These are phyloP conservation scores for Spicauda simplicius DNA, from an alignment of 2,888 invertebrate genomes.

Conservation along the genomic window DNA sequence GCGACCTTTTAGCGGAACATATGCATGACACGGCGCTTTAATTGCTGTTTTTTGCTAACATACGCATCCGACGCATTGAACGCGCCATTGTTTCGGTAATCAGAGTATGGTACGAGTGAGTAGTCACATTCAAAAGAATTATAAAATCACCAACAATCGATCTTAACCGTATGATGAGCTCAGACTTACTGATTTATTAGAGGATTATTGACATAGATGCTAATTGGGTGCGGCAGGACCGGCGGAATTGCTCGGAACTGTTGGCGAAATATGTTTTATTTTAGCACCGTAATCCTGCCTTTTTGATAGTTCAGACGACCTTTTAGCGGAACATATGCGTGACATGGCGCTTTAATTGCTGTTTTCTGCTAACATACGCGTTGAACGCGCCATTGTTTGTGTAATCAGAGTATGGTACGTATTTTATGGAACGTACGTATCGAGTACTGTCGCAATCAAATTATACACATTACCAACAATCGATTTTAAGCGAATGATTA, in stretches of 20 bases:
- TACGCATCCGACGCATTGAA: background rate
- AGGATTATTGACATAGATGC: constrained; percentile 57
- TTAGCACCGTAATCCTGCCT: constrained; percentile 60
- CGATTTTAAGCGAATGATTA: no score
- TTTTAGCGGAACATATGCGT: constrained; percentile 54
- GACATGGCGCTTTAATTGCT: constrained; percentile 58
- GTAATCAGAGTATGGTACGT: background rate
- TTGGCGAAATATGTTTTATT: constrained; percentile 62
- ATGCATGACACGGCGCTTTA: constrained; percentile 50
- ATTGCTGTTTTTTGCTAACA: constrained; percentile 55
- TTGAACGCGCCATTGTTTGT: background rate
- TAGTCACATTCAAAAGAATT: background rate
- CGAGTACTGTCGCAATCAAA: no score
- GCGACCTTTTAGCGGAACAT: constrained; percentile 58
- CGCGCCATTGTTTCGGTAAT: background rate
- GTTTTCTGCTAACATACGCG: constrained; percentile 46
- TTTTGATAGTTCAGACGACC: constrained; percentile 65
- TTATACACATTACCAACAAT: no score
- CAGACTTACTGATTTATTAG: no score
- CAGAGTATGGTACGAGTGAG: background rate
- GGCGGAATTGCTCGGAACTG: constrained; percentile 60
- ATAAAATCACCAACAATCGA: no score
- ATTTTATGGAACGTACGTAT: no score
- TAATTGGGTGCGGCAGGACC: constrained; percentile 67
- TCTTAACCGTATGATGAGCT: no score